These are phyloP conservation scores for Caiman crocodilus DNA, from an alignment of 2,797 vertebrate species.

Conservation along the genomic window DNA sequence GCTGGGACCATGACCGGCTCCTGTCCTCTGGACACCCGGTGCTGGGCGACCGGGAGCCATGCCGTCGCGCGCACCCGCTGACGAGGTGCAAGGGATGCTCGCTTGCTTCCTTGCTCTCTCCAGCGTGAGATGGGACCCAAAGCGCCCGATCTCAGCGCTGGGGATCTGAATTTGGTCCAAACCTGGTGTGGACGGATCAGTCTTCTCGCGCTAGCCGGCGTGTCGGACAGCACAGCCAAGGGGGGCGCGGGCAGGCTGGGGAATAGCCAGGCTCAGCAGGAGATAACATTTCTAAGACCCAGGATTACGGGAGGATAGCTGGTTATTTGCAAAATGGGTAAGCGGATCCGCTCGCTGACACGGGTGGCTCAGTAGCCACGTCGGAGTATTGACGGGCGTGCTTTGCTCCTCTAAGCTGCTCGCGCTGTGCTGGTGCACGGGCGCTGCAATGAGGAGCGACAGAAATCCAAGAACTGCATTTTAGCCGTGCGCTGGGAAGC, in stretches of 20 bases:
- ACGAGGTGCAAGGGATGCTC: not conserved
- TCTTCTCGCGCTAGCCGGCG: constrained; percentile 41
- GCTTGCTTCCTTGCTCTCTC: not conserved
- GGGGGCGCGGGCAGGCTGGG: constrained; percentile 8
- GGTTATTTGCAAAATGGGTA: constrained; percentile 62
- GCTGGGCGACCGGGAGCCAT: not conserved
- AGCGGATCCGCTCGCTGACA: constrained; percentile 42
- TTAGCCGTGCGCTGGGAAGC: not conserved
- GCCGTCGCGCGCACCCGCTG: not conserved
- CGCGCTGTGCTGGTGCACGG: not conserved
- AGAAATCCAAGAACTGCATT: not conserved
- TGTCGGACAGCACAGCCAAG: constrained; percentile 37
- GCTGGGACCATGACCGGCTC: not conserved
- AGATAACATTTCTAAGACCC: constrained; percentile 66
- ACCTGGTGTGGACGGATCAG: not conserved
- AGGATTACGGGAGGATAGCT: constrained; percentile 61
- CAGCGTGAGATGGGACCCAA: not conserved
- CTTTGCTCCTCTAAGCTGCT: not conserved
- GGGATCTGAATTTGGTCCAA: not conserved
- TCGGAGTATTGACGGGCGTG: constrained; percentile 25
- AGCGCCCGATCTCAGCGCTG: not conserved
- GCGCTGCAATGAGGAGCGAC: not conserved
- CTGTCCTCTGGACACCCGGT: not conserved
- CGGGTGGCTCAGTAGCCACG: not conserved
- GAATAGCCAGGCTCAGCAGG: constrained; percentile 46